Evolutionary conservation across 2,113 vertebrate genomes (phyloP).

Genomic region (Sinocyclocheilus anshuiensis): DNA sequence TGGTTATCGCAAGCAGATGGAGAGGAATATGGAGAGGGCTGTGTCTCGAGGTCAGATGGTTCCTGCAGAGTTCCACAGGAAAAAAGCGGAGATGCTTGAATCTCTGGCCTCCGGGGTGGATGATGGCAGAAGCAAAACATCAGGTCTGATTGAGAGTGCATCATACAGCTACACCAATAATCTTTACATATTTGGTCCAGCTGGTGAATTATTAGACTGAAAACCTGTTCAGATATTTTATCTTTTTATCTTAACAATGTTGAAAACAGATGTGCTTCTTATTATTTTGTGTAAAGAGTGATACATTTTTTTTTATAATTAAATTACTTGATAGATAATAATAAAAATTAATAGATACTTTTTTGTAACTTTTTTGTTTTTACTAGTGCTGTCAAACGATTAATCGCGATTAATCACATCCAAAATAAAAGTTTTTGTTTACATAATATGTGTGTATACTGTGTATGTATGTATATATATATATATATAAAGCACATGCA

Average conservation of each 20-base stretch:
- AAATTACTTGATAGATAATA: too few relatives aligned
- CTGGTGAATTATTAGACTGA: background rate
- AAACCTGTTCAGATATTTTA: background rate
- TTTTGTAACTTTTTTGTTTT: background rate
- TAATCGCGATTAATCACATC: too few relatives aligned
- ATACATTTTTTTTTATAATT: too few relatives aligned
- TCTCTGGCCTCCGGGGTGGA: slow-evolving; percentile 85
- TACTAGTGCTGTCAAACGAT: too few relatives aligned
- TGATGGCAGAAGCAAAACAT: slow-evolving; percentile 86
- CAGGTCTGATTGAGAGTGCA: slow-evolving; percentile 72
- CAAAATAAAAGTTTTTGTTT: too few relatives aligned
- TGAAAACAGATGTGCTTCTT: background rate
- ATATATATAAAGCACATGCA: too few relatives aligned
- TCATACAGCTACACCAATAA: background rate
- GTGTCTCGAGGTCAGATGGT: slow-evolving; percentile 84
- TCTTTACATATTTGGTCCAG: background rate
- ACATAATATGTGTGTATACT: too few relatives aligned
- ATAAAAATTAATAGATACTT: background rate
- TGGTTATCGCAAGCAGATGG: slow-evolving; percentile 85
- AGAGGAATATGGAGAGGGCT: slow-evolving; percentile 84
- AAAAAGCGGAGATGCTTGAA: slow-evolving; percentile 87
- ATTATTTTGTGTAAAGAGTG: background rate
- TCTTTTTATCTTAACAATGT: background rate
- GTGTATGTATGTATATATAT: too few relatives aligned
- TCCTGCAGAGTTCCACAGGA: slow-evolving; percentile 86